These are phyloP conservation scores for Mareca strepera DNA, from an alignment of 2,797 vertebrate species.

Conservation along the genomic window DNA sequence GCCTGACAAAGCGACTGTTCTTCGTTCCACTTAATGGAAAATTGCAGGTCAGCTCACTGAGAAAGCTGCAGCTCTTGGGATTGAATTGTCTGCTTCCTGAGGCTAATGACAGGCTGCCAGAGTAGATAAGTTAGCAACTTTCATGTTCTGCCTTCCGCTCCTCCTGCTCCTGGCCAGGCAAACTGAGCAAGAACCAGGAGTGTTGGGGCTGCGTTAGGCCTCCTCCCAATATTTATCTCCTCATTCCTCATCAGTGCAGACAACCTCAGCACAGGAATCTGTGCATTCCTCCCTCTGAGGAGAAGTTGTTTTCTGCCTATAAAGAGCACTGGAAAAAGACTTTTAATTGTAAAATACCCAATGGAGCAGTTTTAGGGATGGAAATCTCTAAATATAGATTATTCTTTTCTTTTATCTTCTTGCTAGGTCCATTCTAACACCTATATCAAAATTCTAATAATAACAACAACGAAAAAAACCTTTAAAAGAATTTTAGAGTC, in stretches of 20 bases:
- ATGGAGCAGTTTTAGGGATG: background rate
- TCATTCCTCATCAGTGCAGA: background rate
- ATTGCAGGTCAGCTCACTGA: background rate
- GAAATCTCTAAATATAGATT: background rate
- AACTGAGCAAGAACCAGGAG: background rate
- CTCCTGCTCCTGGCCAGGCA: background rate
- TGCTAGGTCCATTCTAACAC: background rate
- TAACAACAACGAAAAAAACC: background rate
- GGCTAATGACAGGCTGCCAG: background rate
- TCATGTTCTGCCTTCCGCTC: background rate
- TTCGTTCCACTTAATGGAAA: slow-evolving; percentile 7
- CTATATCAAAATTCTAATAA: background rate
- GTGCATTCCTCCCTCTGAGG: background rate
- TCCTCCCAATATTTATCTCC: background rate
- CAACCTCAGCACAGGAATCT: background rate
- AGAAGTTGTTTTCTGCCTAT: background rate
- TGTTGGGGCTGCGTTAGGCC: rapidly evolving
- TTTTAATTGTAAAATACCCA: background rate
- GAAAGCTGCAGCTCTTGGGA: background rate
- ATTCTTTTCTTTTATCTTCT: background rate
- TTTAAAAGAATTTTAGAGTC: background rate
- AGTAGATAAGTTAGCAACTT: background rate
- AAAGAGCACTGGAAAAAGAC: background rate
- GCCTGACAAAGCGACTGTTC: background rate
- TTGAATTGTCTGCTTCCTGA: slow-evolving; percentile 4